These are phyloP conservation scores for Microhierax caerulescens DNA, from an alignment of 2,797 vertebrate genomes.

Conservation along the genomic window DNA sequence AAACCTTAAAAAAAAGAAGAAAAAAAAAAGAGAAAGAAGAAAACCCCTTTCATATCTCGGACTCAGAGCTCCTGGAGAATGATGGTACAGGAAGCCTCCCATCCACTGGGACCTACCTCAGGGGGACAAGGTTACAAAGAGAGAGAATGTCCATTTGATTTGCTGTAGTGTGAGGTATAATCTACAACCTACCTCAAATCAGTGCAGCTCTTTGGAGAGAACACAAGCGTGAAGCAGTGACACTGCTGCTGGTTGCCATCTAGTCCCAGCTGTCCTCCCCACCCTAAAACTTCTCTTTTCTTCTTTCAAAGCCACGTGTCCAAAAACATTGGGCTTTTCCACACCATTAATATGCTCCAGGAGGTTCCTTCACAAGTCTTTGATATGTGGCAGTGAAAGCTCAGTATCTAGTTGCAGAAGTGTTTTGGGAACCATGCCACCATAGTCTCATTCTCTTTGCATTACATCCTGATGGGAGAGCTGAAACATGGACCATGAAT, in stretches of 20 bases:
- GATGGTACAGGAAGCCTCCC: not conserved
- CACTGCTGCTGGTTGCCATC: not conserved
- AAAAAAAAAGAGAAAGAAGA: not conserved
- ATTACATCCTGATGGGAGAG: not conserved
- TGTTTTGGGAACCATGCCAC: rapidly evolving
- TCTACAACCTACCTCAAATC: too few relatives aligned
- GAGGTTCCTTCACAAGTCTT: not conserved
- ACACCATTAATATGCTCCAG: rapidly evolving
- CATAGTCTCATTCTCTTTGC: not conserved
- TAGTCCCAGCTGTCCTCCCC: not conserved
- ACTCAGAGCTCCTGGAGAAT: not conserved
- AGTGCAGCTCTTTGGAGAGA: not conserved
- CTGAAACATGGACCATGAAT: not conserved
- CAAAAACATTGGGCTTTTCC: not conserved
- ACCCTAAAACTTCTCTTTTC: not conserved
- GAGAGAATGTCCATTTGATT: not conserved
- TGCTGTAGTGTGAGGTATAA: not conserved
- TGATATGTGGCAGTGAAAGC: rapidly evolving
- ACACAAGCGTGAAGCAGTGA: rapidly evolving
- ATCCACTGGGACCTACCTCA: not conserved
- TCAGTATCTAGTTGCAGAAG: not conserved
- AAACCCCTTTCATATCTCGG: not conserved
- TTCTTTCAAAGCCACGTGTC: rapidly evolving
- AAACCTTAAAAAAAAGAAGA: too few relatives aligned
- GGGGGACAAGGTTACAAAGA: not conserved